These are phyloP conservation scores for Paramuricea clavata DNA, from an alignment of 92 coral and sea anemone species.

Conservation along the genomic window DNA sequence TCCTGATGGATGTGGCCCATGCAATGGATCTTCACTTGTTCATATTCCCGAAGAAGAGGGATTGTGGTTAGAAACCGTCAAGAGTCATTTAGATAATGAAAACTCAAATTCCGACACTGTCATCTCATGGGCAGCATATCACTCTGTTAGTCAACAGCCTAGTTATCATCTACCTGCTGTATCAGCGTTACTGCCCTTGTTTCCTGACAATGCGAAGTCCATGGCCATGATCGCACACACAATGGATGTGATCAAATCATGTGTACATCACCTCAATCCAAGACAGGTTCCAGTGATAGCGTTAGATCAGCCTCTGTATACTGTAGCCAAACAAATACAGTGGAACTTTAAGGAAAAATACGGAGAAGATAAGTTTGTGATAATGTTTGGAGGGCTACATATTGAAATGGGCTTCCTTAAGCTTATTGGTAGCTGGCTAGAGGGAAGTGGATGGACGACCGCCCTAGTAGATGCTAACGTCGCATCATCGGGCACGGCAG, in stretches of 20 bases:
- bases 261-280: conserved; percentile 62
- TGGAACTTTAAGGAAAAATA: conserved; percentile 50
- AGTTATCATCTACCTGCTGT: conserved; percentile 40
- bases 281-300: conserved; percentile 78
- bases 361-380: conserved; percentile 29
- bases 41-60: conserved; percentile 30
- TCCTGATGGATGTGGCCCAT: too few relatives aligned
- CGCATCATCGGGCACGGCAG: conserved; percentile 72
- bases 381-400: not conserved
- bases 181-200: conserved; percentile 70
- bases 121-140: conserved; percentile 76
- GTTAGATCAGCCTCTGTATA: conserved; percentile 72
- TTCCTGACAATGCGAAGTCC: conserved; percentile 77
- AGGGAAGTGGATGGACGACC: conserved; percentile 68
- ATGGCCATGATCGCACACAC: conserved; percentile 74
- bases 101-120: conserved; percentile 18
- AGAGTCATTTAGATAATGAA: not conserved
- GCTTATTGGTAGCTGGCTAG: conserved; percentile 58
- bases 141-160: conserved; percentile 43
- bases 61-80: conserved; percentile 39
- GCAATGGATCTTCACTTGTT: not conserved
- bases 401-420: conserved; percentile 1
- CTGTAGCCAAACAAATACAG: conserved; percentile 73
- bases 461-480: conserved; percentile 66
- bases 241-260: conserved; percentile 65